Conservation (phyloP, 2,888 invertebrate species). For the Elysia crispata region DNA sequence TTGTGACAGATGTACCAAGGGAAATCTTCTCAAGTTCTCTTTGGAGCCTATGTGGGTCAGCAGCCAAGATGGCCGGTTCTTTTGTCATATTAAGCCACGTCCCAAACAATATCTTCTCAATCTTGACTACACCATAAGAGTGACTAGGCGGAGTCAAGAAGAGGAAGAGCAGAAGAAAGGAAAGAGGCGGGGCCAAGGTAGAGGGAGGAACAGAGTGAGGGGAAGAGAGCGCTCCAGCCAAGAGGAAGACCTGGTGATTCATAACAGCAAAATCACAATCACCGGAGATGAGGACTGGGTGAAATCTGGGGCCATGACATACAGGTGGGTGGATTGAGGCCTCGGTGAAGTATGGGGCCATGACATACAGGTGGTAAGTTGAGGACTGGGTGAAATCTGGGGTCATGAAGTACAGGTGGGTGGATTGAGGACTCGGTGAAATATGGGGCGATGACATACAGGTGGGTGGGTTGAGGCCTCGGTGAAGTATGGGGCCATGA, state of each 20-base stretch:
- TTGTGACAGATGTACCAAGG: conserved; percentile 69
- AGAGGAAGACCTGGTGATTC: conserved; percentile 20
- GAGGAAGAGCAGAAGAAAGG: too few species aligned
- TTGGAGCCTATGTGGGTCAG: conserved; percentile 67
- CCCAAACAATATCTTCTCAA: conserved; percentile 60
- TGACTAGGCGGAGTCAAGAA: too few species aligned
- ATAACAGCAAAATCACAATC: conserved; percentile 50
- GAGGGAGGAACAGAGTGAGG: too few species aligned
- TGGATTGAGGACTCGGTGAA: too few species aligned
- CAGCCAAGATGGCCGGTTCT: conserved; percentile 57
- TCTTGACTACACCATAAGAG: conserved; percentile 58
- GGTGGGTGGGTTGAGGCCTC: too few species aligned
- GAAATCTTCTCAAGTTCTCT: conserved; percentile 71
- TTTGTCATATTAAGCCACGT: conserved; percentile 66
- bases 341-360: not conserved
- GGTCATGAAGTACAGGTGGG: too few species aligned
- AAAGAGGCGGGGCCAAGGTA: too few species aligned
- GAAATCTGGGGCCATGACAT: conserved; percentile 57
- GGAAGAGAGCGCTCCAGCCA: too few species aligned
- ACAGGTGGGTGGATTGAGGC: conserved; percentile 47
- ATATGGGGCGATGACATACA: too few species aligned
- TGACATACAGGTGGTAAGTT: not conserved
- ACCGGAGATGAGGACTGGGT: conserved; percentile 63
- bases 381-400: too few species aligned
- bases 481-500: too few species aligned